Evolutionary conservation across 2,888 invertebrate species (phyloP), one percentile per base, ranked within the genome.

Genomic region (Microplitis deprimator): DNA sequence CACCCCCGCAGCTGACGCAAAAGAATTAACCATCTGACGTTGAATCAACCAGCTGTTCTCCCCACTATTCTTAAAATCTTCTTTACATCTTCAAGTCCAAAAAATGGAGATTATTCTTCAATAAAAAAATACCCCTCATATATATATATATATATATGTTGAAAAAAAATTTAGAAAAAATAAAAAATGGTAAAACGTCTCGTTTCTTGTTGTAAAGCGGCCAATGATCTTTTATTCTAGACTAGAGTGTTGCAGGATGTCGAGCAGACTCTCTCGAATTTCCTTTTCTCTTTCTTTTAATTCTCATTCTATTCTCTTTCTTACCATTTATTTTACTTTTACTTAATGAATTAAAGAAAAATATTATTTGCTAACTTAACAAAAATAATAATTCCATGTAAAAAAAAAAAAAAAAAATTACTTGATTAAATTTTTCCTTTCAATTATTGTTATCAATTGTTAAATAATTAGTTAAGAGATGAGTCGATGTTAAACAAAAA

Each of bases 1-100:
- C 87, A 85, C 87, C 87, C 87, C 84, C 85, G 83, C 87, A 87
- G 87, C 87, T 87, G 87, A 85, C 86, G 84, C 81, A 77, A 79
- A 80, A 78, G 81, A 84, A 83, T 76, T 68, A 82, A 84, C 86
- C 87, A 87, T 86, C 87, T 87, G 87, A 87, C 87, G 86, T 81
- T 78, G 81, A 79, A 77, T 81, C 78, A 78, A 84, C 84, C 87
- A 87, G 87, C 87, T 87, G 87, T 86, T 81, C 70, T 71, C 78
- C 77, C 79, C 79, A 73, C 68, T 69, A 65, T 71, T 76, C 62
- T 38, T 29, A 40, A 70, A 77, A 62, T 62, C 78, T 70, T 60
- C 38, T 38, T 60, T n/a, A 69, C 68, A 73, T 73, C 59, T 38
- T 38, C 67, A 13, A 60, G 40, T 29, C 72, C 40, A 16, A 39